Base-by-base conservation (phyloP, 2,113 vertebrate genomes). In the Tamias sibiricus region DNA sequence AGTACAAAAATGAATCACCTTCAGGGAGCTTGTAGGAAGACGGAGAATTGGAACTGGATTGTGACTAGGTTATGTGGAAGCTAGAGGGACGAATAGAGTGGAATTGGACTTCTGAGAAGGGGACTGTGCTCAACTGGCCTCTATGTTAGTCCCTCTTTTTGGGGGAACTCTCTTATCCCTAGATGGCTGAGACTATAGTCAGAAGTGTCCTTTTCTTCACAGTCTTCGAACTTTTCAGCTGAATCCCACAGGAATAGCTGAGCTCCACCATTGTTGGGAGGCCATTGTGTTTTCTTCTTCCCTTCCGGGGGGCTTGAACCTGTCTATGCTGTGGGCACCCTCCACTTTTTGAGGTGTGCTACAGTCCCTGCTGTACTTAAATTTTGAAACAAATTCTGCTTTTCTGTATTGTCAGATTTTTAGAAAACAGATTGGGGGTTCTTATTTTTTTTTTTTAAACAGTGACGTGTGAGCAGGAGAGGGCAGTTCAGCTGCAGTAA, bases 261-360 rank as follows among this genome's bases (percentile, higher is more conserved):
- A 20, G 3, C 76, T 4, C 12, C 17, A 30, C 17, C 32, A 1
- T 19, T 76, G 84, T 5, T 5, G n/a, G 59, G 66, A 89, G 62
- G 42, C n/a, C 28, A 6, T 44, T 47, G 30, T 47, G 54, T 32
- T 84, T 69, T 37, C 86, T 30, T 54, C 35, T 84, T 80, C 94
- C 92, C 75, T 87, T 87, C 83, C 30, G 77, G 95, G 77, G 95
- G 96, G 74, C 95, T 77, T 81, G 76, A 93, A 80, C 88, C 84
- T 47, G 22, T 71, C 77, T 57, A 11, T 40, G 77, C 80, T 94
- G 59, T 94, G 0, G 1, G 44, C 79, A 40, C 54, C 76, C 0
- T 95, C 94, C 91, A 13, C 86, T 92, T 82, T 86, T 49, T 32
- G 81, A 77, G 64, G 42, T 68, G 30, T 68, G 84, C 47, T 81